Evolutionary conservation across 2,888 invertebrate species (phyloP), one percentile per base, ranked within the genome.

Genomic region (Phalera bucephala): DNA sequence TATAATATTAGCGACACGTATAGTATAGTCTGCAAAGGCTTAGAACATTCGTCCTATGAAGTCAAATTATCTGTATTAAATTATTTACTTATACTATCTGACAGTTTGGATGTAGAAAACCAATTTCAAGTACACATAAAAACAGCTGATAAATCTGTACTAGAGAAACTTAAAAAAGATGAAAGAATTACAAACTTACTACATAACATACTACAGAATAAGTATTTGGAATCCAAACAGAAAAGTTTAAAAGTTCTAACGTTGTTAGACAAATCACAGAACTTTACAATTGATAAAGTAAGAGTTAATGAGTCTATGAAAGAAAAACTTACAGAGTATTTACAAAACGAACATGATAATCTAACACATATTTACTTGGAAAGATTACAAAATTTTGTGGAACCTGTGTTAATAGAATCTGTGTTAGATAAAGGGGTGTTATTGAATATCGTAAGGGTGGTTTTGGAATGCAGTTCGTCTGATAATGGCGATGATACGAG

Each of bases 321-420:
- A 2, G 28, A 43, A 0, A 66, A 60, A 27, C 49, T 85, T 1
- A 40, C 80, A 2, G 44, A 75, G 1, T 69, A 48, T 1, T 53
- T 80, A 0, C 52, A 69, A 10, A 65, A 49, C 5, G 80, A 76
- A 36, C 78, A 76, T 26, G 84, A 84, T 26, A 80, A 65, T 36
- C 33, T 83, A 7, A 80, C 68, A 1, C 76, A 76, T 47, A 62
- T 83, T 9, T 86, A 81, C 48, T 61, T 88, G 37, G 54, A 68
- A 14, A 72, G 79, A 39, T 46, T 84, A 1, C 51, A 69, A 1
- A 62, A 64, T 20, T 80, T 69, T 14, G 54, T 83, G 0, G 50
- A 57, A 4, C 45, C 48, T 4, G 61, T 54, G 32, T 14, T 80
- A 7, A 46, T 36, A 2, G 46, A 37, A 20, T 33, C 20, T 25